Conservation (phyloP, 2,888 invertebrate species). For the Trichopoda pennipes region DNA sequence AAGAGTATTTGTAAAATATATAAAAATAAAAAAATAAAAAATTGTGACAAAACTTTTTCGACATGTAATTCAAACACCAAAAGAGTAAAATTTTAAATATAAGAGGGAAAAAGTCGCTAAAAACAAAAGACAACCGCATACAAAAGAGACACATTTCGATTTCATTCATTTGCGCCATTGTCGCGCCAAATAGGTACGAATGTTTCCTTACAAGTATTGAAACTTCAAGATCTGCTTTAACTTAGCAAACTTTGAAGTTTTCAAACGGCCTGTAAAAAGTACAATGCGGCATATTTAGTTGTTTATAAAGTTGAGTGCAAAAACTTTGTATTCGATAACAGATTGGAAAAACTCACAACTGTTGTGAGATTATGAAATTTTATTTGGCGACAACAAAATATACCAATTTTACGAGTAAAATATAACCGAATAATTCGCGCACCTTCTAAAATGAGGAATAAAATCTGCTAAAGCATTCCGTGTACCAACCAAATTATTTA, state of each 20-base stretch:
- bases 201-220: neutral
- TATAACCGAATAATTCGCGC: no score
- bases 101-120: conserved; percentile 30
- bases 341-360: no score
- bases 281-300: neutral
- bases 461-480: no score
- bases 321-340: neutral
- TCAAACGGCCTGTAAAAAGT: neutral
- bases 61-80: conserved; percentile 19
- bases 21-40: conserved; percentile 2
- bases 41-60: conserved; percentile 26
- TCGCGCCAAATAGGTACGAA: conserved; percentile 44
- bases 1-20: neutral
- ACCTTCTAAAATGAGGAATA: no score
- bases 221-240: conserved; percentile 15
- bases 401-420: no score
- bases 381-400: no score
- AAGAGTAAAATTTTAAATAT: conserved; percentile 40
- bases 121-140: conserved; percentile 46
- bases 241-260: conserved; percentile 6
- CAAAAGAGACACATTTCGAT: conserved; percentile 58
- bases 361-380: no score
- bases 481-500: no score
- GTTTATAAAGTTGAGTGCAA: neutral
- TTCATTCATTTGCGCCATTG: conserved; percentile 67